phyloP scores from a whole-genome alignment of 2,888 invertebrate genomes.

The Tipula unca region DNA sequence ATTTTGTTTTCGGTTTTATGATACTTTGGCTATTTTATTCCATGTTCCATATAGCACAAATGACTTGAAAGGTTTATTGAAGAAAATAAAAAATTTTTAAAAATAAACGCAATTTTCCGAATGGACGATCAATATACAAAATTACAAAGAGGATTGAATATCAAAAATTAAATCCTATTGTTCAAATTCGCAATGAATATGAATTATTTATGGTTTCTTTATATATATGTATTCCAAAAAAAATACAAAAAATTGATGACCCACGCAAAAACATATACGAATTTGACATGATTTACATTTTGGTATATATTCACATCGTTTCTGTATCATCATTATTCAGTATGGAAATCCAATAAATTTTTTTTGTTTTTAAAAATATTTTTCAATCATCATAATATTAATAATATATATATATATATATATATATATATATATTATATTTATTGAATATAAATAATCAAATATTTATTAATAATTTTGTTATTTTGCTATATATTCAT shows the following conservation, averaged over 20 bases:
- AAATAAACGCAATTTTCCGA: neutral
- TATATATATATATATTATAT: too few species aligned
- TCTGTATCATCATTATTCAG: neutral
- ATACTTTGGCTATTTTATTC: too few species aligned
- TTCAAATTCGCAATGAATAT: neutral
- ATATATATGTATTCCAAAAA: neutral
- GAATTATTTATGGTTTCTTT: neutral
- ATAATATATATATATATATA: neutral
- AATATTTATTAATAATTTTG: neutral
- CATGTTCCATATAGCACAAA: neutral
- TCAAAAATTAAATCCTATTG: neutral
- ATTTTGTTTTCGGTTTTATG: neutral
- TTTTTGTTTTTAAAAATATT: neutral
- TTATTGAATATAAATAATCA: neutral
- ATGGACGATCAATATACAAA: neutral
- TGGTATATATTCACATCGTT: neutral
- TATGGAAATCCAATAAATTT: neutral
- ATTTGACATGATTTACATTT: neutral
- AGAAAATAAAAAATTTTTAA: too few species aligned
- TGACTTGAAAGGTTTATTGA: neutral
- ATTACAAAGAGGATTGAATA: neutral
- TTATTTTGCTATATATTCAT: neutral
- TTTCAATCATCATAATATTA: neutral
- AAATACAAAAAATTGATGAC: neutral
- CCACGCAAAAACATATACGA: neutral